Base-by-base conservation (phyloP, 2,797 vertebrate genomes). In the Lepidocolaptes lacrymiger region DNA sequence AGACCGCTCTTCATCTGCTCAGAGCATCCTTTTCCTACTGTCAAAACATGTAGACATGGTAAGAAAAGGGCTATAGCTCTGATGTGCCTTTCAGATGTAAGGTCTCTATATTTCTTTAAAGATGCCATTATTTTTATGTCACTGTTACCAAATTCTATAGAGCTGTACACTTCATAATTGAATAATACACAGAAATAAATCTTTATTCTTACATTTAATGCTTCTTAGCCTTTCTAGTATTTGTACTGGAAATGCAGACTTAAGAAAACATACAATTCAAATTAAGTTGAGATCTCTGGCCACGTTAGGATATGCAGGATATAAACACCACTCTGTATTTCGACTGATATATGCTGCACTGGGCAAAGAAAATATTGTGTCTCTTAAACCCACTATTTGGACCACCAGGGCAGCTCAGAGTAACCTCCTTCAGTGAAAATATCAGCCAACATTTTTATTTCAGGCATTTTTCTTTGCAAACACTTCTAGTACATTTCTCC, bases 1-100 rank as follows among this genome's bases (percentile, higher is more conserved):
- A 92, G 78, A 90, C 34, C 55, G 37, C 54, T 78, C 79, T 75
- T 85, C 54, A 68, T 52, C 80, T 90, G 59, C 59, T 69, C 51
- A 75, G 76, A 0, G 2, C 27, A 46, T 62, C 32, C 21, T 78
- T 84, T 72, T 52, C 21, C 51, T 3, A 3, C 59, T 46, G 39
- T 78, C 69, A 86, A 76, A 32, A 32, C 59, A 52, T 0, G 17
- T 3, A 2, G 30, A 34, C n/a, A 85, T 37, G 32, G 75, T 12
- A 77, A 73, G 34, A 58, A 73, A 76, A 56, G 24, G 27, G 20
- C 11, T 76, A 67, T 22, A 73, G 43, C 46, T 88, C 64, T 55
- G 52, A 75, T 81, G 28, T 44, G 27, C n/a, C n/a, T 84, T 81
- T 91, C 68, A 88, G 64, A 54, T 52, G 21, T 3, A 72, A 75